These are phyloP conservation scores for Rhopalosiphum padi DNA, from an alignment of 1,140 invertebrate genomes.

Conservation along the genomic window DNA sequence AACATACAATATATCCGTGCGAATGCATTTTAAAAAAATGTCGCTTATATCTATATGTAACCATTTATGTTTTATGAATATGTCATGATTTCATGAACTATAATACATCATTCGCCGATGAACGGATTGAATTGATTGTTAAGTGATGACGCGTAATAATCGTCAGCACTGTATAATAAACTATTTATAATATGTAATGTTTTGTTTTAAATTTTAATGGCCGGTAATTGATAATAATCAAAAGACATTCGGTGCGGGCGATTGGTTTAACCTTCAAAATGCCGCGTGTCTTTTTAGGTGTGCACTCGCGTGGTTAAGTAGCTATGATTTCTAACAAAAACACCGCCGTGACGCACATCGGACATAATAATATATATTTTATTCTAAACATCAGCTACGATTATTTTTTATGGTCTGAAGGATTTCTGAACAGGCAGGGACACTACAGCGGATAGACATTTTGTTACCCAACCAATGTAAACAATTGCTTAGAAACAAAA, in stretches of 20 bases:
- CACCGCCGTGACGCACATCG: too few species aligned
- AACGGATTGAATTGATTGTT: background rate
- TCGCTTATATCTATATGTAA: background rate
- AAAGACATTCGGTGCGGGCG: background rate
- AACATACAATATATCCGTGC: background rate
- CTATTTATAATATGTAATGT: too few species aligned
- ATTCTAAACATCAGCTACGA: too few species aligned
- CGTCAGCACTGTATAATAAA: background rate
- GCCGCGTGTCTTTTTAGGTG: background rate
- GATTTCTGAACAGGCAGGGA: background rate
- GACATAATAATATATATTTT: too few species aligned
- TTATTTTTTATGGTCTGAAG: too few species aligned
- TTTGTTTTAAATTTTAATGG: constrained; percentile 10
- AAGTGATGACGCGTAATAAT: background rate
- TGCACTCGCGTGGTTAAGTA: background rate
- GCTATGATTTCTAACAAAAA: background rate
- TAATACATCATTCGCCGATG: background rate
- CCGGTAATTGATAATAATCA: constrained; percentile 18
- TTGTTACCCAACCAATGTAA: background rate
- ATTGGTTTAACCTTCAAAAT: constrained; percentile 26
- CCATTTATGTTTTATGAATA: background rate
- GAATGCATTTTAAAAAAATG: background rate
- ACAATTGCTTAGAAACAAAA: background rate
- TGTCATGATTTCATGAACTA: background rate
- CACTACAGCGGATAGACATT: background rate